These are phyloP conservation scores for Agonopterix heracliana DNA, from an alignment of 2,888 invertebrate species.

Conservation along the genomic window DNA sequence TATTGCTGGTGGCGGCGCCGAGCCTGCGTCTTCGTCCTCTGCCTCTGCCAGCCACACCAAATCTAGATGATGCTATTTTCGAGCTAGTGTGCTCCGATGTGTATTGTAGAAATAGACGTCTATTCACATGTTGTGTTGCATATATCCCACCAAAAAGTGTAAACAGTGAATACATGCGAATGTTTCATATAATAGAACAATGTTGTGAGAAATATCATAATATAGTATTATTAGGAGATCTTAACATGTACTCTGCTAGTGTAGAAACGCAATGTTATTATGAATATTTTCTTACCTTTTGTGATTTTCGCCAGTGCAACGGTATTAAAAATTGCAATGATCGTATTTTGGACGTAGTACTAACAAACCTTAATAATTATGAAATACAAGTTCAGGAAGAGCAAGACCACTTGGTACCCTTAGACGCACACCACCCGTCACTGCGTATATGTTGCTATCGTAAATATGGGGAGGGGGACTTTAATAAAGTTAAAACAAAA, in stretches of 20 bases:
- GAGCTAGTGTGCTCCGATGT: neutral
- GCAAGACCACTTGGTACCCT: constrained; percentile 4
- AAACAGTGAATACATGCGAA: constrained; percentile 1
- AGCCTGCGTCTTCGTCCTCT: neutral
- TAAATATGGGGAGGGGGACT: neutral
- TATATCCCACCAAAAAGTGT: neutral
- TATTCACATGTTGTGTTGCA: neutral
- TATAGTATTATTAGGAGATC: constrained; percentile 11
- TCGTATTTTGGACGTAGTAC: too few relatives aligned
- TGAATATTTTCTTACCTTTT: constrained; percentile 16
- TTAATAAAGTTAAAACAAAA: neutral
- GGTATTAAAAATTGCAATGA: constrained; percentile 12
- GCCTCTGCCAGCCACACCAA: neutral
- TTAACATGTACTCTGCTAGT: constrained; percentile 11
- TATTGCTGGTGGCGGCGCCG: constrained; percentile 8
- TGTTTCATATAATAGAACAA: constrained; percentile 1
- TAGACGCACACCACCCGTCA: constrained; percentile 13
- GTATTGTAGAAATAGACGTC: neutral
- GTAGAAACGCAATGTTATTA: constrained; percentile 9
- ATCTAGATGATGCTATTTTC: neutral
- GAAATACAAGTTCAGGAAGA: constrained; percentile 3
- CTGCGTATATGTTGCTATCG: constrained; percentile 1
- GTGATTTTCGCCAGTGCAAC: constrained; percentile 16
- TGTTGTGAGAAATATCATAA: neutral
- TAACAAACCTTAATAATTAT: constrained; percentile 3